phyloP scores from a whole-genome alignment of 2,797 vertebrate species.

The Cossypha polioptera region DNA sequence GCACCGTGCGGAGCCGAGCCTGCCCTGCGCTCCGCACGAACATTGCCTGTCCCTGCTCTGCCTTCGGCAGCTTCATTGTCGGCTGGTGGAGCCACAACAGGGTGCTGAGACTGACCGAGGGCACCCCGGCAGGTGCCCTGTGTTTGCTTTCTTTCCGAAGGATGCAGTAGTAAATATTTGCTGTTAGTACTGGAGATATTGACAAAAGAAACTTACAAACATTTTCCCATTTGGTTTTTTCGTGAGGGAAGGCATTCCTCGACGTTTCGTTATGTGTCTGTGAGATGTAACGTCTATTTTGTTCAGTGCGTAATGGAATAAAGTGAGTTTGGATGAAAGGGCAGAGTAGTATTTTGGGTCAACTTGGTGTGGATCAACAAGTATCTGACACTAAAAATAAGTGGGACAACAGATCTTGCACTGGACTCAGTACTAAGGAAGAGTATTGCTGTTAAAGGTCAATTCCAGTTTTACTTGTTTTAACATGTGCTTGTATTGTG shows the following conservation, averaged over 20 bases:
- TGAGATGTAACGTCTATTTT: neutral
- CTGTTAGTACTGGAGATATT: fast-evolving
- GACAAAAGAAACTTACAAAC: neutral
- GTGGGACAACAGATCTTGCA: fast-evolving
- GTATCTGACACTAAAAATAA: neutral
- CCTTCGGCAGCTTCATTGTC: fast-evolving
- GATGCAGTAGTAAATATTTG: neutral
- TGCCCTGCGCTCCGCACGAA: fast-evolving
- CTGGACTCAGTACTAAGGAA: neutral
- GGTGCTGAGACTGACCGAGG: neutral
- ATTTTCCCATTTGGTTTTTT: neutral
- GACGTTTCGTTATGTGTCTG: fast-evolving
- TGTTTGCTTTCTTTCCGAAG: neutral
- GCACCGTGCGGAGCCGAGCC: fast-evolving
- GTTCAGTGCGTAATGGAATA: fast-evolving
- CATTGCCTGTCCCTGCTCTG: fast-evolving
- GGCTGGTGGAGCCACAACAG: fast-evolving
- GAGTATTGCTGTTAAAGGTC: neutral
- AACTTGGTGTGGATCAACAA: neutral
- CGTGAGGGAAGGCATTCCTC: fast-evolving
- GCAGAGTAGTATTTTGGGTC: fast-evolving
- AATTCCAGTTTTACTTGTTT: neutral
- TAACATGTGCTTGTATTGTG: neutral
- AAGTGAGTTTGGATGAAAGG: neutral
- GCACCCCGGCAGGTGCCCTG: fast-evolving